Evolutionary conservation across 2,113 vertebrate species (phyloP).

Genomic region (Brachypteracias leptosomus): DNA sequence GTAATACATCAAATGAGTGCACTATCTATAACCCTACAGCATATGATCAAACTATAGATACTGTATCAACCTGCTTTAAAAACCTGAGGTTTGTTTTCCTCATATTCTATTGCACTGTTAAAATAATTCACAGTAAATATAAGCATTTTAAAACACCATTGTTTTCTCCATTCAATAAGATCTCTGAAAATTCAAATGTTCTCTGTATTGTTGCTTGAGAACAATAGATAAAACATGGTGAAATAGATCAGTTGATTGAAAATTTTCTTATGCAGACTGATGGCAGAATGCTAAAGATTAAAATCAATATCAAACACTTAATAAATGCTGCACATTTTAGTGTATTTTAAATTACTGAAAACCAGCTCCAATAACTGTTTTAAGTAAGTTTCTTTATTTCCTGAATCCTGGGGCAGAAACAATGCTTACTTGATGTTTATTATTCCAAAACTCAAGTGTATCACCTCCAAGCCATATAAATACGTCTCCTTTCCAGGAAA

Average conservation of each 20-base stretch:
- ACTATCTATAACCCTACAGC: background rate
- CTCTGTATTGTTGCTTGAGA: background rate
- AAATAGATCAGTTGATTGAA: background rate
- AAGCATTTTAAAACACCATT: background rate
- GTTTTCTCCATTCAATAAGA: background rate
- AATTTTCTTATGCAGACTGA: background rate
- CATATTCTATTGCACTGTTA: background rate
- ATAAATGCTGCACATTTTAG: background rate
- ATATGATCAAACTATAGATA: background rate
- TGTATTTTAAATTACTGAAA: background rate
- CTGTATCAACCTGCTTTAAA: background rate
- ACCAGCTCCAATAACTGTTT: background rate
- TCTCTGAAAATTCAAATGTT: background rate
- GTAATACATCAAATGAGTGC: background rate
- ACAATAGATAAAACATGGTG: background rate
- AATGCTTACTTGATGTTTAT: background rate
- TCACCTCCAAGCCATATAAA: background rate
- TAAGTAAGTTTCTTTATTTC: background rate
- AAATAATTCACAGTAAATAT: background rate
- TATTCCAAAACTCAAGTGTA: background rate
- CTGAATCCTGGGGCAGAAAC: background rate
- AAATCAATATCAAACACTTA: background rate
- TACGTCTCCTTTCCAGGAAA: background rate
- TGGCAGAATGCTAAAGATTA: background rate
- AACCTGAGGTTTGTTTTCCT: background rate